Conservation (phyloP, 1,140 invertebrate species). For the Sitobion miscanthi region DNA sequence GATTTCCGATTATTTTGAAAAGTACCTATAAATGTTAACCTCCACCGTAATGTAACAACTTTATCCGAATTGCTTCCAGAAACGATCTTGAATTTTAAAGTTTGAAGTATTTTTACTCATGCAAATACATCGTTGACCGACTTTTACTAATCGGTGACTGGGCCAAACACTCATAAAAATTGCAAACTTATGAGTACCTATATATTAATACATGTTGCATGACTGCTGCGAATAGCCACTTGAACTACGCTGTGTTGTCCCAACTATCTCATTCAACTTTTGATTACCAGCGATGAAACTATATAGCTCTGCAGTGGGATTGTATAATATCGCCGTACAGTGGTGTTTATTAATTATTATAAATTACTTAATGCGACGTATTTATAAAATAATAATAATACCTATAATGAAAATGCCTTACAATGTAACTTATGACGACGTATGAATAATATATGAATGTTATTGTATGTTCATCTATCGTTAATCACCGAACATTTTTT, state of each 20-base stretch:
- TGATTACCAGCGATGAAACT: background rate
- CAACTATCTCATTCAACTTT: background rate
- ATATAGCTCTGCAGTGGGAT: background rate
- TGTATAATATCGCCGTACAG: background rate
- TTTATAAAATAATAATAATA: background rate
- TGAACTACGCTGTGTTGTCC: background rate
- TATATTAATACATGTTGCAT: background rate
- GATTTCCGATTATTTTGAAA: background rate
- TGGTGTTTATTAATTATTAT: background rate
- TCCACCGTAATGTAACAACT: background rate
- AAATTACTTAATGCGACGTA: background rate
- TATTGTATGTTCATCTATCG: background rate
- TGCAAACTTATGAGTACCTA: background rate
- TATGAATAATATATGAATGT: background rate
- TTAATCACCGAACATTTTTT: background rate
- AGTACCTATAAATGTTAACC: background rate
- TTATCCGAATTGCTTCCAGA: background rate
- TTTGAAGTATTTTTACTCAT: background rate
- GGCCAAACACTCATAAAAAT: background rate
- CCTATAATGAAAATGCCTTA: background rate
- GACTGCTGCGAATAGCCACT: background rate
- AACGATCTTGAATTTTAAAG: background rate
- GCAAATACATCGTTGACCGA: background rate
- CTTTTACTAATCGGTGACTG: background rate
- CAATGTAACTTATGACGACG: too few species aligned